Evolutionary conservation across 2,888 invertebrate species (phyloP).

Genomic region (Scotopteryx bipunctaria): DNA sequence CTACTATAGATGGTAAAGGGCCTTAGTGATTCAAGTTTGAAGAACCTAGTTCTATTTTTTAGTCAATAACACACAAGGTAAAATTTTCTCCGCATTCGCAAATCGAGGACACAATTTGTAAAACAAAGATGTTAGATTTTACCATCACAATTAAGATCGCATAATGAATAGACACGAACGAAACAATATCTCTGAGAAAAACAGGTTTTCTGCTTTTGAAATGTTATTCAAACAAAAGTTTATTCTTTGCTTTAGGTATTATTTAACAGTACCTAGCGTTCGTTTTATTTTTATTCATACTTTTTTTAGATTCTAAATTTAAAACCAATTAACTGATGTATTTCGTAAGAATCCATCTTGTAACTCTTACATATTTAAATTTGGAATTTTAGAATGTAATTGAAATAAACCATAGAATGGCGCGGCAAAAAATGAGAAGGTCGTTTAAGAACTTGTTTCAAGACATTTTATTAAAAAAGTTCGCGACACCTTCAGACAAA

Average conservation of each 20-base stretch:
- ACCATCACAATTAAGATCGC: conserved; percentile 72
- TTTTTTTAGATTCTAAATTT: not conserved
- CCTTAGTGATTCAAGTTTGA: conserved; percentile 9
- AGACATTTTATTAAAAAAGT: conserved; percentile 42
- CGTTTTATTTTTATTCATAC: conserved; percentile 13
- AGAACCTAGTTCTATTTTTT: conserved; percentile 32
- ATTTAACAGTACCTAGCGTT: conserved; percentile 2
- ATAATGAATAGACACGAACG: conserved; percentile 65
- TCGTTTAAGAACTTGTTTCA: too few relatives aligned
- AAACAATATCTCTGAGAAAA: conserved; percentile 73
- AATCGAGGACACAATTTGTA: conserved; percentile 72
- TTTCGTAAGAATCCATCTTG: too few relatives aligned
- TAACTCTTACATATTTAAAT: too few relatives aligned
- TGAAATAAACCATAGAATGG: too few relatives aligned
- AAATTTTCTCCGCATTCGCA: conserved; percentile 39
- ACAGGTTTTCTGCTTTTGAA: conserved; percentile 71
- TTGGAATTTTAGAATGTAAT: too few relatives aligned
- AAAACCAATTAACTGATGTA: too few relatives aligned
- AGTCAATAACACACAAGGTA: conserved; percentile 27
- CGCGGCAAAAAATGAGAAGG: too few relatives aligned
- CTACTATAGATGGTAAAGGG: too few relatives aligned
- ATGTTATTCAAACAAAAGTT: conserved; percentile 53
- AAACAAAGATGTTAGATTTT: conserved; percentile 75
- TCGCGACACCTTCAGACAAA: conserved; percentile 56
- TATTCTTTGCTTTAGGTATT: conserved; percentile 36